phyloP scores from a whole-genome alignment of 64 coral and sea anemone species.

The Stylophora pistillata region DNA sequence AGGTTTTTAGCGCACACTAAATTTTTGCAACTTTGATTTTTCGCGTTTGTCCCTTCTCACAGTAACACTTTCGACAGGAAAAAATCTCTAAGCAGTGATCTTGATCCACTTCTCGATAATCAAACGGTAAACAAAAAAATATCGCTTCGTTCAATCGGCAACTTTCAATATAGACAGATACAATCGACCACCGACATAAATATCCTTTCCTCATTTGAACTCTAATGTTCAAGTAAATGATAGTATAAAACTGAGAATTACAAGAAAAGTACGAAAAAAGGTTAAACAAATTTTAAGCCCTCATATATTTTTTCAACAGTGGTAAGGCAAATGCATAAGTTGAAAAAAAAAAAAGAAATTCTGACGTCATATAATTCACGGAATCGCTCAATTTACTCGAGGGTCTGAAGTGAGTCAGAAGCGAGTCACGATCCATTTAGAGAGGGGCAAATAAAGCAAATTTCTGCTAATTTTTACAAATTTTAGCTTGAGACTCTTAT shows the following conservation, averaged over 20 bases:
- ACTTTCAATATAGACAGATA: too few species aligned
- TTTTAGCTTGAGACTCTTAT: not conserved
- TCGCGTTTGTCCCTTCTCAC: not conserved
- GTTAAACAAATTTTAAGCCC: too few species aligned
- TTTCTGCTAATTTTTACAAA: not conserved
- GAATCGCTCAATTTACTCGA: not conserved
- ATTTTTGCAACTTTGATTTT: not conserved
- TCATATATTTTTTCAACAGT: too few species aligned
- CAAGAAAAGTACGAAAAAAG: too few species aligned
- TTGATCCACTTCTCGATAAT: not conserved
- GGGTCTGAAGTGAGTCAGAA: not conserved
- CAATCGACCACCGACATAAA: too few species aligned
- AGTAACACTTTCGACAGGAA: not conserved
- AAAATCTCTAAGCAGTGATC: not conserved
- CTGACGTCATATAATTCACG: not conserved
- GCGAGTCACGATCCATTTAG: not conserved
- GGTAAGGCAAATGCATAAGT: too few species aligned
- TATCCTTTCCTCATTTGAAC: too few species aligned
- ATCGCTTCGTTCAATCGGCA: not conserved
- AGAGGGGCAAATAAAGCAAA: too few species aligned
- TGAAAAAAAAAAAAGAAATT: not conserved
- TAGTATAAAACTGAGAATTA: too few species aligned
- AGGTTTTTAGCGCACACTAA: too few species aligned
- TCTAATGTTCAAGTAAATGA: too few species aligned
- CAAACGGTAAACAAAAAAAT: not conserved